Conservation (phyloP, 2,797 vertebrate species). For the Chromis chromis region DNA sequence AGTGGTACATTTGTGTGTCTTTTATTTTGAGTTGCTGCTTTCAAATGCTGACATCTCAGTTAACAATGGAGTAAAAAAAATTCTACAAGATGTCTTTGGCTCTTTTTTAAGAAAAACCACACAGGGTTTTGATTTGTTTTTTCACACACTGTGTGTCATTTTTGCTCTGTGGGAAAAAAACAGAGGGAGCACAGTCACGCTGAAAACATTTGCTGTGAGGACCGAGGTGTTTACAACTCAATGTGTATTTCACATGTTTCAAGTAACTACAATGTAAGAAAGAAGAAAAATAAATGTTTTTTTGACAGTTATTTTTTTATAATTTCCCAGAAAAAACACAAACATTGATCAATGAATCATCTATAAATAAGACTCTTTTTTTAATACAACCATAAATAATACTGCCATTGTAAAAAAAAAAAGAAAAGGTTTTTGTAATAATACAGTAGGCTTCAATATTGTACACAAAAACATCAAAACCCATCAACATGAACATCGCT, state of each 20-base stretch:
- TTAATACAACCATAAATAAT: conserved; percentile 73
- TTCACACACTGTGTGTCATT: neutral
- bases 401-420: conserved; percentile 75
- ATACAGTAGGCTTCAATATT: conserved; percentile 53
- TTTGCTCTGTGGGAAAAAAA: neutral
- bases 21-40: conserved; percentile 41
- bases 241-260: neutral
- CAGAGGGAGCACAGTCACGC: neutral
- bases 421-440: conserved; percentile 39
- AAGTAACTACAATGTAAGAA: conserved; percentile 16
- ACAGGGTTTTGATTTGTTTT: neutral
- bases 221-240: neutral
- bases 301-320: conserved; percentile 30
- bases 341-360: conserved; percentile 44
- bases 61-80: conserved; percentile 47
- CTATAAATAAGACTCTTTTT: conserved; percentile 61
- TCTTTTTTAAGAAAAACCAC: neutral
- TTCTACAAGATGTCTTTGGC: conserved; percentile 16
- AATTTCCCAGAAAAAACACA: conserved; percentile 47
- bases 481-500: conserved; percentile 27
- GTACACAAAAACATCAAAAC: conserved; percentile 40
- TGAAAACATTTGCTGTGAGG: neutral
- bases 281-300: conserved; percentile 6
- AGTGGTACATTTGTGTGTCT: conserved; percentile 33
- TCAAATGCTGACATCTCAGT: conserved; percentile 39